Conservation (phyloP, 2,797 vertebrate genomes). For the Anguilla pacifica region DNA sequence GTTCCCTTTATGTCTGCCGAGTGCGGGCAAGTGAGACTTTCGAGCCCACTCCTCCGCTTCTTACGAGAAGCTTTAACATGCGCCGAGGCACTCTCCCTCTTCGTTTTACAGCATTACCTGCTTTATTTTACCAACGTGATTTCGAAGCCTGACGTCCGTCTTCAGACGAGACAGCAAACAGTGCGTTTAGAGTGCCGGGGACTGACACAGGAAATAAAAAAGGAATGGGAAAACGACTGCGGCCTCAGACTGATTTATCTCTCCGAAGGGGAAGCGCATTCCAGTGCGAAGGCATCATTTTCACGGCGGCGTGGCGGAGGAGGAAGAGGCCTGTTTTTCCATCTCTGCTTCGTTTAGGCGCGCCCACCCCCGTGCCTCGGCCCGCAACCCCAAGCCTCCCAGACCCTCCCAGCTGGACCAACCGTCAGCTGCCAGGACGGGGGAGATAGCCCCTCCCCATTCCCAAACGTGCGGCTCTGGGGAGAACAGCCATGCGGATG, state of each 20-base stretch:
- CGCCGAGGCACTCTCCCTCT: constrained; percentile 10
- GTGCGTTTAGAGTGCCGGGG: constrained; percentile 30
- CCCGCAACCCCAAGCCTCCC: neutral
- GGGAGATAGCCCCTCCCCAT: neutral
- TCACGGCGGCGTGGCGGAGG: constrained; percentile 7
- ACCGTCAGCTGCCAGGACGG: neutral
- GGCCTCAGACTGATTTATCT: constrained; percentile 40
- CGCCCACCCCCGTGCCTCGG: neutral
- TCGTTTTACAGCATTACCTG: neutral
- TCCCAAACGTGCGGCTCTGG: neutral
- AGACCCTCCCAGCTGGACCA: neutral
- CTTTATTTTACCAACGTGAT: constrained; percentile 15
- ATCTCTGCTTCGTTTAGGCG: constrained; percentile 14
- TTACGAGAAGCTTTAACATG: constrained; percentile 30
- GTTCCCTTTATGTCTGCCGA: constrained; percentile 4
- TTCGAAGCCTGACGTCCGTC: neutral
- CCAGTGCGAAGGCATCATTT: constrained; percentile 25
- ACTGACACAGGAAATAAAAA: constrained; percentile 23
- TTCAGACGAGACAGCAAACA: constrained; percentile 26
- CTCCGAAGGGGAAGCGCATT: constrained; percentile 28
- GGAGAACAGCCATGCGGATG: neutral
- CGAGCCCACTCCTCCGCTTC: constrained; percentile 21
- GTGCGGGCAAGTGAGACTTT: constrained; percentile 13
- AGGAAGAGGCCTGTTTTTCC: constrained; percentile 14
- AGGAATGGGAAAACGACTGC: neutral